phyloP scores from a whole-genome alignment of 2,888 invertebrate genomes.

The Metalampra italica region DNA sequence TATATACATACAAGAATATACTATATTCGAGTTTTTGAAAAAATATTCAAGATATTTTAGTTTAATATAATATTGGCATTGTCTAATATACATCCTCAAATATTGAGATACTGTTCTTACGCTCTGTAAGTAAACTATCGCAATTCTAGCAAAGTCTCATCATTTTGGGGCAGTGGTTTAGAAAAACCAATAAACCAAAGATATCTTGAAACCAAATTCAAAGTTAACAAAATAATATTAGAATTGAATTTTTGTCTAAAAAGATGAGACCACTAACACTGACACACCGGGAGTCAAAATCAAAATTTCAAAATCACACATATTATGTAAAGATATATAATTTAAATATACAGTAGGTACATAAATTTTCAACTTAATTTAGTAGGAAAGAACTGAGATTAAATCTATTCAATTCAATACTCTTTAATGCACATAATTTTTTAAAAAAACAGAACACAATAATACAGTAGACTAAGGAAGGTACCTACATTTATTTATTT shows the following conservation, averaged over 20 bases:
- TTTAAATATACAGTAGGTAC: too few relatives aligned
- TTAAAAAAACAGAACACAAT: too few relatives aligned
- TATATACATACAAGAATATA: neutral
- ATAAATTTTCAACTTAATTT: too few relatives aligned
- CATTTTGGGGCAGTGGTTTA: neutral
- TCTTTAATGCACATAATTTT: too few relatives aligned
- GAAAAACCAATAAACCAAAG: too few relatives aligned
- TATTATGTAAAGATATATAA: too few relatives aligned
- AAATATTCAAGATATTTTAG: slow-evolving; percentile 31
- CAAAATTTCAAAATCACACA: too few relatives aligned
- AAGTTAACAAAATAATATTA: too few relatives aligned
- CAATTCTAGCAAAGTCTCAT: neutral
- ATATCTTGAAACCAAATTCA: neutral
- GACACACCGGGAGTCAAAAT: neutral
- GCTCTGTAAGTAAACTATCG: slow-evolving; percentile 22
- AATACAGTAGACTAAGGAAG: too few relatives aligned
- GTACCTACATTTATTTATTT: too few relatives aligned
- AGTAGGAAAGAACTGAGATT: too few relatives aligned
- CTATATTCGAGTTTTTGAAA: slow-evolving; percentile 20
- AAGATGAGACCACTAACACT: neutral
- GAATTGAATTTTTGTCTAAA: neutral
- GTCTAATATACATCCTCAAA: slow-evolving; percentile 44
- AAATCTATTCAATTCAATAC: too few relatives aligned
- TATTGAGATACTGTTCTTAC: slow-evolving; percentile 59
- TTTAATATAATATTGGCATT: slow-evolving; percentile 7